Percentiles rank a stretch among this genome's conserved stretches.
Conservation (phyloP, 2,888 invertebrate species). For the Harpalus rubripes region DNA sequence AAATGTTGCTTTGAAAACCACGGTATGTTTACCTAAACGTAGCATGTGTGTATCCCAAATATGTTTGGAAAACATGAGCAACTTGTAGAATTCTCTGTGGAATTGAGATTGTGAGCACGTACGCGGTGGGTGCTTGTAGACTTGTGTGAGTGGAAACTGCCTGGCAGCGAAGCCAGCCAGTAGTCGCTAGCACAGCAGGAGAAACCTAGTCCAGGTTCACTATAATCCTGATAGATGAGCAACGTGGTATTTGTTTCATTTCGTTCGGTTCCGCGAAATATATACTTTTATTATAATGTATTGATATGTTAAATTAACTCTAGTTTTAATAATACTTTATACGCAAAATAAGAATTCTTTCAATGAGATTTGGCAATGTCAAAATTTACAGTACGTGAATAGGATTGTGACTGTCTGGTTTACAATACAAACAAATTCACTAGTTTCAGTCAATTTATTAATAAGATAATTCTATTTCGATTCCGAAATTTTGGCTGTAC, state of each 20-base stretch:
- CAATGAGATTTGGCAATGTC: too few species aligned
- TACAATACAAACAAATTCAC: too few species aligned
- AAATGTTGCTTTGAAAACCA: neutral
- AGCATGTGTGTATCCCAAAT: neutral
- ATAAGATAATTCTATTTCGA: too few species aligned
- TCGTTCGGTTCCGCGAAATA: neutral
- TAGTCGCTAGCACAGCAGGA: neutral
- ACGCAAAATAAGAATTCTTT: too few species aligned
- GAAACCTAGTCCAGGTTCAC: conserved; percentile 41
- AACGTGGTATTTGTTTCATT: conserved; percentile 50
- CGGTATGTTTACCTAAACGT: neutral
- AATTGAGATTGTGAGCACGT: conserved; percentile 27
- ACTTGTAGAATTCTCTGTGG: neutral
- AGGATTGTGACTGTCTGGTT: too few species aligned
- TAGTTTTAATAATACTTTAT: too few species aligned
- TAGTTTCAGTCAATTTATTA: too few species aligned
- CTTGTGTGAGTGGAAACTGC: conserved; percentile 28
- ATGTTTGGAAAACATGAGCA: neutral
- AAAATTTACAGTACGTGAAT: too few species aligned
- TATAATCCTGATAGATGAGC: conserved; percentile 61
- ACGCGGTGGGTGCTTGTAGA: conserved; percentile 17
- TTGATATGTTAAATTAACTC: neutral
- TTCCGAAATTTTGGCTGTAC: too few species aligned
- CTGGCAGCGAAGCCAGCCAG: neutral
- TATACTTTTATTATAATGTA: neutral